phyloP scores from a whole-genome alignment of 2,797 vertebrate species.

The Coendou prehensilis region DNA sequence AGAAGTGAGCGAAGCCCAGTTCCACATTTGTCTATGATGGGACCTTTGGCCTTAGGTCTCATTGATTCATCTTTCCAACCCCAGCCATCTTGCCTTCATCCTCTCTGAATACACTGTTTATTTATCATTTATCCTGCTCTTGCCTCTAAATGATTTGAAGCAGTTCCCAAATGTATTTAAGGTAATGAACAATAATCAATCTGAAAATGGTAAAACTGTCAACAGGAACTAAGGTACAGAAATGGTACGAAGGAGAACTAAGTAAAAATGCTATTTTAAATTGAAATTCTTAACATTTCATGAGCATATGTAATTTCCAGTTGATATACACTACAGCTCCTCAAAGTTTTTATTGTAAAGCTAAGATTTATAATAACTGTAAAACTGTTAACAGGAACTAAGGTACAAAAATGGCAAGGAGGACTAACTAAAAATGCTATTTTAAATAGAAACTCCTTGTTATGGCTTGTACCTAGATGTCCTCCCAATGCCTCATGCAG shows the following conservation, averaged over 20 bases:
- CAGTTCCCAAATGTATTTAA: background rate
- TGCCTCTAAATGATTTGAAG: background rate
- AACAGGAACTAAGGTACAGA: background rate
- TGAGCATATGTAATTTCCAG: background rate
- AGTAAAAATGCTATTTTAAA: conserved; percentile 12
- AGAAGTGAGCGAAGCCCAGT: background rate
- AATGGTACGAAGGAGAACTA: background rate
- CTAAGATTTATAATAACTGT: background rate
- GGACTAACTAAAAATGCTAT: too few relatives aligned
- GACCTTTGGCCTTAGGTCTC: background rate
- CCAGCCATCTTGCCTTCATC: background rate
- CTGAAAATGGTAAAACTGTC: background rate
- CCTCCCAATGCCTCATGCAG: background rate
- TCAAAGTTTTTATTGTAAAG: background rate
- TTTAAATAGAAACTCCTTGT: background rate
- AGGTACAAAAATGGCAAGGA: too few relatives aligned
- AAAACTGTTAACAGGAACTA: too few relatives aligned
- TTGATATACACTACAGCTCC: background rate
- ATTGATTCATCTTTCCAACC: background rate
- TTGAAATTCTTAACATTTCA: background rate
- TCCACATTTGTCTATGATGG: rapidly evolving
- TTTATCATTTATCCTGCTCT: background rate
- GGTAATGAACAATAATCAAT: background rate
- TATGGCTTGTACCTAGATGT: background rate
- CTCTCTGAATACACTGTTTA: background rate